These are phyloP conservation scores for Ageneiosus marmoratus DNA, from an alignment of 2,113 vertebrate genomes.

Conservation along the genomic window DNA sequence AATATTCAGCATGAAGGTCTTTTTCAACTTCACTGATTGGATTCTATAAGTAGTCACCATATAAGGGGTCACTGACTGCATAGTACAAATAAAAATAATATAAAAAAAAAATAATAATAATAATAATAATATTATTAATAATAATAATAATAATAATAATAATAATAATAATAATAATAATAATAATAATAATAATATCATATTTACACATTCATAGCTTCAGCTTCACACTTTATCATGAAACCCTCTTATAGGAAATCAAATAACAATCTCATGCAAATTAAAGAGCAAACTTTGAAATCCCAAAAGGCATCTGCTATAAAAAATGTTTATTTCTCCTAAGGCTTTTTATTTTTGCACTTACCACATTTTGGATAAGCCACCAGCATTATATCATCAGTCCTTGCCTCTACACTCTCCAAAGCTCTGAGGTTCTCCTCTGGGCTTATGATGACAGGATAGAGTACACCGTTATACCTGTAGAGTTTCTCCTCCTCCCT, in stretches of 20 bases:
- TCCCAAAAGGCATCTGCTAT: not conserved
- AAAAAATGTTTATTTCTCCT: too few species aligned
- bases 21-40: not conserved
- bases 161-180: too few species aligned
- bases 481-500: constrained; percentile 63
- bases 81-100: too few species aligned
- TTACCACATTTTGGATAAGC: constrained; percentile 77
- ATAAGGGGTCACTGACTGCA: not conserved
- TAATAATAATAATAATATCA: too few species aligned
- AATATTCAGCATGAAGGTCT: not conserved
- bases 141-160: too few species aligned
- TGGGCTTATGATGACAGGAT: constrained; percentile 63
- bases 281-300: not conserved
- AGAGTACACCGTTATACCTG: constrained; percentile 65
- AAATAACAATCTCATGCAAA: not conserved
- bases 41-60: not conserved
- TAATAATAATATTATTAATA: too few species aligned
- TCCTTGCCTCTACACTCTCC: constrained; percentile 63
- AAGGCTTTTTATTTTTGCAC: constrained; percentile 9
- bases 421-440: constrained; percentile 66
- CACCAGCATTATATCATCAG: constrained; percentile 67
- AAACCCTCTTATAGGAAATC: not conserved
- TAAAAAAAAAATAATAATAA: too few species aligned
- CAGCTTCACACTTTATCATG: not conserved
- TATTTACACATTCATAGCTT: not conserved